A percentile compares a stretch with the other conserved stretches of the same genome.
Evolutionary conservation across 1,140 invertebrate species (phyloP).

Genomic region (Gonioctena quinquepunctata): DNA sequence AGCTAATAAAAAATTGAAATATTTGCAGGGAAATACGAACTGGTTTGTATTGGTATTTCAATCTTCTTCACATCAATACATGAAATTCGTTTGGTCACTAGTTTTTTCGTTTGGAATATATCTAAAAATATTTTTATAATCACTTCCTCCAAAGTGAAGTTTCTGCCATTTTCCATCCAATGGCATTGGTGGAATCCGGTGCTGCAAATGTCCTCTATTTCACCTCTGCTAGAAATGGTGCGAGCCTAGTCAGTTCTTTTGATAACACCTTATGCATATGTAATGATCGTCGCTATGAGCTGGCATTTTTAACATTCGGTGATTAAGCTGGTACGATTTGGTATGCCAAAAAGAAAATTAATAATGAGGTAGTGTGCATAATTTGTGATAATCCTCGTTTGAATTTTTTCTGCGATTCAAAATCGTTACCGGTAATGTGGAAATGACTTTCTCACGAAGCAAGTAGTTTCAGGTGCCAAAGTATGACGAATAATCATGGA

Average conservation of each 20-base stretch:
- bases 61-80: too few species aligned
- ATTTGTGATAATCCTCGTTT: neutral
- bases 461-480: too few species aligned
- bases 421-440: neutral
- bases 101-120: too few species aligned
- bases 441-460: too few species aligned
- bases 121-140: too few species aligned
- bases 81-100: too few species aligned
- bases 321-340: neutral
- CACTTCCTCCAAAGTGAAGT: too few species aligned
- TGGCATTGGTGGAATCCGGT: neutral
- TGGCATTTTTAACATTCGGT: neutral
- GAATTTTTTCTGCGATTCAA: neutral
- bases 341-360: neutral
- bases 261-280: neutral
- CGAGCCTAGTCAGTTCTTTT: neutral
- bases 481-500: too few species aligned
- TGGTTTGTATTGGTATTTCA: too few species aligned
- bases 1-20: too few species aligned
- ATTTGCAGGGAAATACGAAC: too few species aligned
- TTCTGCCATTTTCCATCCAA: too few species aligned
- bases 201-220: neutral
- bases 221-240: neutral
- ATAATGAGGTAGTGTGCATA: neutral
- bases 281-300: neutral